Conservation (phyloP, 2,888 invertebrate species). For the Plemyria rubiginata region DNA sequence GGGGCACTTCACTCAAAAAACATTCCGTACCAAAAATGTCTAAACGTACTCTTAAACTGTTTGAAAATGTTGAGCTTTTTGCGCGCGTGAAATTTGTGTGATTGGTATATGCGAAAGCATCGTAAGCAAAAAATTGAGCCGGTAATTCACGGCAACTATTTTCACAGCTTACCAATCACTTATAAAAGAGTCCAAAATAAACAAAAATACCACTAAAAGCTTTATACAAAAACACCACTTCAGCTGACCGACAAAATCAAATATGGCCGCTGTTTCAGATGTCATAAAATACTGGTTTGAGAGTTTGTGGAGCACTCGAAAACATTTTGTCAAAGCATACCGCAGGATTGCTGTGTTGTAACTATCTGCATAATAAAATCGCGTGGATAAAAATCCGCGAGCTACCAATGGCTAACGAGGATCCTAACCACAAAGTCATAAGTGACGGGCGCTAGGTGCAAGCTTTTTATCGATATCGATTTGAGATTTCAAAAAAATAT, state of each 20-base stretch:
- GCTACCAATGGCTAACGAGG: conserved; percentile 24
- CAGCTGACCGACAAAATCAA: conserved; percentile 17
- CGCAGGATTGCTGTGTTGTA: conserved; percentile 13
- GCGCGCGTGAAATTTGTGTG: too few relatives aligned
- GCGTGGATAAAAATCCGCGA: conserved; percentile 17
- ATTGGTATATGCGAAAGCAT: not conserved
- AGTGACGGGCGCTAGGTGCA: conserved; percentile 8
- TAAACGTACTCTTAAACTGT: too few relatives aligned
- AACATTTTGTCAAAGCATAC: conserved; percentile 28
- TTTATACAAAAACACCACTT: conserved; percentile 18
- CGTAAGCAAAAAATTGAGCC: not conserved
- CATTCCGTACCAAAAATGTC: too few relatives aligned
- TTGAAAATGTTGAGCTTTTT: too few relatives aligned
- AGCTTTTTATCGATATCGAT: conserved; percentile 15
- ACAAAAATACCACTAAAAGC: conserved; percentile 13
- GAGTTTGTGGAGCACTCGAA: conserved; percentile 16
- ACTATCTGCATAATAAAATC: conserved; percentile 29
- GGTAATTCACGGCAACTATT: not conserved
- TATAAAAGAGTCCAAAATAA: conserved; percentile 5
- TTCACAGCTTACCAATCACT: conserved; percentile 10
- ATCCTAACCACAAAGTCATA: conserved; percentile 12
- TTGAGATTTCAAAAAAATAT: too few relatives aligned
- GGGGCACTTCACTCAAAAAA: too few relatives aligned
- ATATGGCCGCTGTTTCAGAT: conserved; percentile 18
- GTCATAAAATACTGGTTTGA: conserved; percentile 16